phyloP scores from a whole-genome alignment of 2,888 invertebrate species.

The Cheilosia soror region DNA sequence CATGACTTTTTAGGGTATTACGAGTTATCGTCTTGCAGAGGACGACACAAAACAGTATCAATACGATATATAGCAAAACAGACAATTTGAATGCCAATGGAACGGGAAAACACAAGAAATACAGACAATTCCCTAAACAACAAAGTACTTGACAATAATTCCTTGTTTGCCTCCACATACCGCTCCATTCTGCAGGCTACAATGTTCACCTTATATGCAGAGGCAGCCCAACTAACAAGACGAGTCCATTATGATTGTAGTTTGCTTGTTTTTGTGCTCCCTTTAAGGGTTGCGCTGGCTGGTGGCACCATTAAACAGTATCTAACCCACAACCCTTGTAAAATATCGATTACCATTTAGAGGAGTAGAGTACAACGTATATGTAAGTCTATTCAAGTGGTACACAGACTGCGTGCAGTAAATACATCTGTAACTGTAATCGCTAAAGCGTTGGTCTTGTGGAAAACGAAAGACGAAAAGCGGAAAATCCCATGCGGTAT shows the following conservation, averaged over 20 bases:
- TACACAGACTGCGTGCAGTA: constrained; percentile 26
- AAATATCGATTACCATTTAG: constrained; percentile 60
- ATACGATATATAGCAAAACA: constrained; percentile 7
- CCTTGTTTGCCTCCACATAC: constrained; percentile 31
- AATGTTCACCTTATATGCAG: neutral
- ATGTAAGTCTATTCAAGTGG: constrained; percentile 13
- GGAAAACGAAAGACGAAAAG: neutral
- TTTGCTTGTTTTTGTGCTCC: constrained; percentile 33
- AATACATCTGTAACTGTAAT: constrained; percentile 40
- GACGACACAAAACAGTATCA: constrained; percentile 37
- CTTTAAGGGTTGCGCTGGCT: neutral
- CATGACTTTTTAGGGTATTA: constrained; percentile 53
- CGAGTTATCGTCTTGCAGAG: constrained; percentile 44
- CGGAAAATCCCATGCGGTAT: constrained; percentile 10
- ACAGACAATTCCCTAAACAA: constrained; percentile 34
- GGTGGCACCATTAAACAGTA: neutral
- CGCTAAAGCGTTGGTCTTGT: constrained; percentile 17
- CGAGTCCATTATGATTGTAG: constrained; percentile 56
- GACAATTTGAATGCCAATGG: constrained; percentile 8
- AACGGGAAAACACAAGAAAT: constrained; percentile 34
- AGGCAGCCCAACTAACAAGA: neutral
- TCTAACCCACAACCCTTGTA: constrained; percentile 13
- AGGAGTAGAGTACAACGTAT: neutral
- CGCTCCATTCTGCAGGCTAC: too few species aligned
- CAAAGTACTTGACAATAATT: constrained; percentile 52